Percentiles rank a stretch among this genome's conserved stretches.
Conservation (phyloP, 2,113 vertebrate species). For the Blennius ocellaris region DNA sequence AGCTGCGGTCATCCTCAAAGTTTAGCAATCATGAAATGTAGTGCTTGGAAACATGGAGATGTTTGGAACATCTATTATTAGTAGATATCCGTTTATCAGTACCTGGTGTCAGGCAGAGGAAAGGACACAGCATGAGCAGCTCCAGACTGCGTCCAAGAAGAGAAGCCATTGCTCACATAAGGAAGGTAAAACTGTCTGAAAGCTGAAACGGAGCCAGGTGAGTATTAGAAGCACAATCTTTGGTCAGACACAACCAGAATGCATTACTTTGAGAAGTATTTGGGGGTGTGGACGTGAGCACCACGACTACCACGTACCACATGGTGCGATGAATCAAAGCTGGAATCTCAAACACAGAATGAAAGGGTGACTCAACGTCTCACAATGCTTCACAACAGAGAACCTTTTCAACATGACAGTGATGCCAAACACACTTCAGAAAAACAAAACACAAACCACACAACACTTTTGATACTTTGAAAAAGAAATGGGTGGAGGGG, state of each 20-base stretch:
- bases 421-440: background rate
- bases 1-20: background rate
- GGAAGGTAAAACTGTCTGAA: too few relatives aligned
- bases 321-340: background rate
- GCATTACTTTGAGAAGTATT: background rate
- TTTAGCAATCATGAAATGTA: background rate
- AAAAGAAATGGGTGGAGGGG: background rate
- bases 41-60: background rate
- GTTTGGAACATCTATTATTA: background rate
- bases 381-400: background rate
- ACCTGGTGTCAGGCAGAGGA: background rate
- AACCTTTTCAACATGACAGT: background rate
- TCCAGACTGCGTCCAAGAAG: background rate
- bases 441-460: too few relatives aligned
- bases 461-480: background rate
- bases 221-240: background rate
- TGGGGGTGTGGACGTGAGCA: background rate
- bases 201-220: background rate
- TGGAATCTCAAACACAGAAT: background rate
- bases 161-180: background rate
- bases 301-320: background rate
- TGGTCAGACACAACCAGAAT: background rate
- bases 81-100: background rate
- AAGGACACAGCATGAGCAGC: background rate
- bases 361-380: background rate